Evolutionary conservation across 1,140 invertebrate species (phyloP).

Genomic region (Ectropis grisescens): DNA sequence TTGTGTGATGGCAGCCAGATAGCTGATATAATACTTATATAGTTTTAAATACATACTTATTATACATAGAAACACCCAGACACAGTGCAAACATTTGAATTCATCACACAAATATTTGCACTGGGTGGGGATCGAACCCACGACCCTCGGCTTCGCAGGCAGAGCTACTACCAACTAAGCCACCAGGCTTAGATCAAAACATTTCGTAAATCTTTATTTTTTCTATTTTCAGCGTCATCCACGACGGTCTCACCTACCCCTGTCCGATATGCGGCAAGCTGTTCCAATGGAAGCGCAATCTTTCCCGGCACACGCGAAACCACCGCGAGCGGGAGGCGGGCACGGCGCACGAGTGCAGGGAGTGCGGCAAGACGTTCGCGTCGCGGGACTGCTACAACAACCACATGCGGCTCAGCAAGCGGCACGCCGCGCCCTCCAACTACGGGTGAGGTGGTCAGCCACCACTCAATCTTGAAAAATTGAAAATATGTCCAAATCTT

Average conservation of each 20-base stretch:
- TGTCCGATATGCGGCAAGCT: conserved; percentile 49
- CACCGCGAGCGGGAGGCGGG: conserved; percentile 37
- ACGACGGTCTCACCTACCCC: conserved; percentile 43
- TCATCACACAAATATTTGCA: too few relatives aligned
- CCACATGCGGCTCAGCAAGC: conserved; percentile 50
- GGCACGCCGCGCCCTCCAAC: conserved; percentile 29
- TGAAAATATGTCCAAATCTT: not conserved
- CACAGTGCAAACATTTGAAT: too few relatives aligned
- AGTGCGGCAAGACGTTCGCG: conserved; percentile 45
- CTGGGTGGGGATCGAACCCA: too few relatives aligned
- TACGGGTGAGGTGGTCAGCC: conserved; percentile 28
- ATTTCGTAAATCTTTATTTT: conserved; percentile 1
- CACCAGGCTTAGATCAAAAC: too few relatives aligned
- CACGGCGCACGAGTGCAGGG: conserved; percentile 31
- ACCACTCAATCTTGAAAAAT: not conserved
- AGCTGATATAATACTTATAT: too few relatives aligned
- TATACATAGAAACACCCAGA: too few relatives aligned
- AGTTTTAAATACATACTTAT: too few relatives aligned
- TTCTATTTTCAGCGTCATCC: conserved; percentile 39
- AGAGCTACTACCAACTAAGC: too few relatives aligned
- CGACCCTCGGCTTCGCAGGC: too few relatives aligned
- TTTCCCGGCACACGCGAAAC: conserved; percentile 38
- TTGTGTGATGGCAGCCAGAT: too few relatives aligned
- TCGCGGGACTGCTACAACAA: conserved; percentile 51
- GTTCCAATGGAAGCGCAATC: conserved; percentile 57